Evolutionary conservation across 2,888 invertebrate genomes (phyloP), one percentile per base, ranked within the genome.

Genomic region (Norana najaformis): DNA sequence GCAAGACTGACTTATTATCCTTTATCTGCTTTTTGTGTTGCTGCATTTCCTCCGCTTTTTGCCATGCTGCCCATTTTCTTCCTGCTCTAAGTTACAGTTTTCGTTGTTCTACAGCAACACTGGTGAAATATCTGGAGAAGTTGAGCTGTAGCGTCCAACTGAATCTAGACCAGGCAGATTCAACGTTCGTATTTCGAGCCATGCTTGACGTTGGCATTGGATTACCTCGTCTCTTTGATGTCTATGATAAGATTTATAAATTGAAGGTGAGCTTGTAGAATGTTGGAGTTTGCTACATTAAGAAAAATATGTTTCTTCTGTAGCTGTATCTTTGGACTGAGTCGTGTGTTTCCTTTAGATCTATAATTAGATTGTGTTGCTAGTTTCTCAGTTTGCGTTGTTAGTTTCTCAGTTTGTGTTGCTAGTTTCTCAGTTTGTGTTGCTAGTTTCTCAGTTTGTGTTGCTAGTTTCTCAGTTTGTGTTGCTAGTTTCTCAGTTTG

Each of bases 171-270:
- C 92, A 92, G 53, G 93, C 94, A 41, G 94, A 94, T 53, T 92
- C 93, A 8, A 92, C 93, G 41, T 96, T 97, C 95, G 97, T 98
- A 90, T 97, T 97, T 92, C 96, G 96, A 93, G 96, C 97, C 6
- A 96, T 98, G 93, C 95, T 97, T 89, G 96, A 96, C 90, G 96
- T 97, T 93, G 97, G 97, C 90, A 96, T 98, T 41, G 96, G 97
- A 34, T 95, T 97, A 91, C 96, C 97, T 93, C 96, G 96, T 93
- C 96, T 98, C 5, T 95, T 98, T 92, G 97, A 97, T 93, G 96
- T 97, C 92, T 98, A 98, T 95, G 97, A 97, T 93, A 96, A 94
- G 90, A 93, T 95, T 89, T 94, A 93, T 92, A 94, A 94, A 92
- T 94, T 94, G 35, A 94, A 94, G 93, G 95, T 95, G 39, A 69